Conservation (phyloP, 2,888 invertebrate genomes). For the Xestia xanthographa region DNA sequence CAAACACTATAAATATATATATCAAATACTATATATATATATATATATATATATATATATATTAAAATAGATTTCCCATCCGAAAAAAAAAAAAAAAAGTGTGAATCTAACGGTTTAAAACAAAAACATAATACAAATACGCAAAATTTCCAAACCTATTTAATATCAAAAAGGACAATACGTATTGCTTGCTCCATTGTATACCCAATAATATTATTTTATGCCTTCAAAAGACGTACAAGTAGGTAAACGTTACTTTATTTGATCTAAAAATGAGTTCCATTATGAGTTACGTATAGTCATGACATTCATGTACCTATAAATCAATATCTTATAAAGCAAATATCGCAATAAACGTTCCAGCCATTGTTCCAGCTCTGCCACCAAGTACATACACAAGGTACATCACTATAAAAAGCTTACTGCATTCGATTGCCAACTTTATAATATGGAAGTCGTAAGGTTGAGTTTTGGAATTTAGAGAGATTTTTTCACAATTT, state of each 20-base stretch:
- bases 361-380: constrained; percentile 19
- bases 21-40: too few relatives aligned
- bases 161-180: neutral
- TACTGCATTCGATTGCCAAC: constrained; percentile 25
- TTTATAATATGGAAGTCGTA: neutral
- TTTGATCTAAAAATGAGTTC: constrained; percentile 16
- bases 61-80: too few relatives aligned
- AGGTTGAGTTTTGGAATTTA: neutral
- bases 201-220: constrained; percentile 14
- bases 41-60: too few relatives aligned
- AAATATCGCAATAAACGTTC: constrained; percentile 43
- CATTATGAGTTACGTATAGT: constrained; percentile 34
- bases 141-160: neutral
- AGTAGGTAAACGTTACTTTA: constrained; percentile 17
- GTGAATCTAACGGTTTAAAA: too few relatives aligned
- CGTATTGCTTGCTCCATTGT: neutral
- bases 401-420: constrained; percentile 39
- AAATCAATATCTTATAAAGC: constrained; percentile 49
- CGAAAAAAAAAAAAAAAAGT: too few relatives aligned
- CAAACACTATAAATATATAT: too few relatives aligned
- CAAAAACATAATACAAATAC: too few relatives aligned
- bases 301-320: constrained; percentile 45
- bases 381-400: constrained; percentile 33
- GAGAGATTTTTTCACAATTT: constrained; percentile 30
- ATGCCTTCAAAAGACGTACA: constrained; percentile 20